Conservation (phyloP, 2,113 vertebrate genomes). For the Phrynocephalus versicolor region DNA sequence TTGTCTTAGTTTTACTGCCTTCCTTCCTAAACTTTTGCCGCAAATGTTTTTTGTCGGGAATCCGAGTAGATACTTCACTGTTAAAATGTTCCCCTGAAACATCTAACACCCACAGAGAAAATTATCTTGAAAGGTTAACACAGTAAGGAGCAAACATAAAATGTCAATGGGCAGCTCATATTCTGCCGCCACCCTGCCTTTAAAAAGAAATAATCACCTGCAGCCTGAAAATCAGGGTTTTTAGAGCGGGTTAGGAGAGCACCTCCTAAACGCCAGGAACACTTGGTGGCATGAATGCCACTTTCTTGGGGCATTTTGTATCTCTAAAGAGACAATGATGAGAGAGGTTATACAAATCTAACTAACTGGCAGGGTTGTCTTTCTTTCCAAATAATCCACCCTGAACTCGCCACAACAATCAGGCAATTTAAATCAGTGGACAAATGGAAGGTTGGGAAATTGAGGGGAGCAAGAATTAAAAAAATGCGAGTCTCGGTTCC, state of each 20-base stretch:
- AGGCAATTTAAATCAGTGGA: slow-evolving; percentile 62
- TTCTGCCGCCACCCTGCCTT: slow-evolving; percentile 15
- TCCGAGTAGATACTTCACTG: slow-evolving; percentile 54
- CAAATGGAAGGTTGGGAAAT: slow-evolving; percentile 54
- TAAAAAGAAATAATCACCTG: not conserved
- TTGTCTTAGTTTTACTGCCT: slow-evolving; percentile 52
- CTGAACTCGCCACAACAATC: slow-evolving; percentile 32
- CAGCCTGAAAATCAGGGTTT: slow-evolving; percentile 27
- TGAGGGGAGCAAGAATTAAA: slow-evolving; percentile 58
- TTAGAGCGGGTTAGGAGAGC: not conserved
- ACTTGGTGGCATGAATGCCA: not conserved
- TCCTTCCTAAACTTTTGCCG: slow-evolving; percentile 57
- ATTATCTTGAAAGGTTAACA: slow-evolving; percentile 67
- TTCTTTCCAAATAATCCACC: slow-evolving; percentile 52
- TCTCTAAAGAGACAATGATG: not conserved
- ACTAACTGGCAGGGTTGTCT: slow-evolving; percentile 41
- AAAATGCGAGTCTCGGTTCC: slow-evolving; percentile 48
- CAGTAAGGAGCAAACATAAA: slow-evolving; percentile 55
- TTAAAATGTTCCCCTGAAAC: slow-evolving; percentile 63
- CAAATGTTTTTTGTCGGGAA: slow-evolving; percentile 63
- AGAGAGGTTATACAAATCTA: slow-evolving; percentile 30
- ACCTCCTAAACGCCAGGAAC: not conserved
- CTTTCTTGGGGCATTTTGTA: not conserved
- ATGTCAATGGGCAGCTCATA: slow-evolving; percentile 57
- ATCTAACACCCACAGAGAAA: slow-evolving; percentile 67